phyloP scores from a whole-genome alignment of 2,113 vertebrate genomes.

The Equus przewalskii region DNA sequence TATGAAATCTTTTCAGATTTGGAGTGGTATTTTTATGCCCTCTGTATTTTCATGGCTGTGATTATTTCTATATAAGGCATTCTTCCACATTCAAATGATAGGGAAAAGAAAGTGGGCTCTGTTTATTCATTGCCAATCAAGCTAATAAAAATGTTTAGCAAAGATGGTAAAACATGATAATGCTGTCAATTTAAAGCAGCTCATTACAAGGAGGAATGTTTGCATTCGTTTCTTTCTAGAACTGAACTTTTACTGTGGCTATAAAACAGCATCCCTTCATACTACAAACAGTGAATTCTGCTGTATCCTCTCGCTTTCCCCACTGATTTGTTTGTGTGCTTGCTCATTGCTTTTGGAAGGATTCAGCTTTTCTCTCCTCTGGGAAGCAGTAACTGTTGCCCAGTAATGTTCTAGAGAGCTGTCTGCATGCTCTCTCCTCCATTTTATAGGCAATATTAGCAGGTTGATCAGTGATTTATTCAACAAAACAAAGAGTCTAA shows the following conservation, averaged over 20 bases:
- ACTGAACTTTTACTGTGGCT: slow-evolving; percentile 67
- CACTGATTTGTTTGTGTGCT: slow-evolving; percentile 67
- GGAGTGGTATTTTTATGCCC: background rate
- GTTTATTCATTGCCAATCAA: slow-evolving; percentile 73
- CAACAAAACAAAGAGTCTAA: slow-evolving; percentile 31
- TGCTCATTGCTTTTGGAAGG: slow-evolving; percentile 64
- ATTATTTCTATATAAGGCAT: slow-evolving; percentile 56
- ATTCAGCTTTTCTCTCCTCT: slow-evolving; percentile 57
- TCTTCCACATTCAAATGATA: slow-evolving; percentile 69
- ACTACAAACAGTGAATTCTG: slow-evolving; percentile 42
- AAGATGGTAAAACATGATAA: slow-evolving; percentile 75
- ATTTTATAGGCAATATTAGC: slow-evolving; percentile 36
- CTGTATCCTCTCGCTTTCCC: background rate
- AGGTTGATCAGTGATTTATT: slow-evolving; percentile 23
- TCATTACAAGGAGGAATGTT: slow-evolving; percentile 70
- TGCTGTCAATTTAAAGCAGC: slow-evolving; percentile 75
- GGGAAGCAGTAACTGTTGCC: slow-evolving; percentile 43
- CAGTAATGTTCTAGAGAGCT: slow-evolving; percentile 21
- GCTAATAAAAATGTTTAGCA: slow-evolving; percentile 73
- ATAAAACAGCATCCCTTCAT: slow-evolving; percentile 71
- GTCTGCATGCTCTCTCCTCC: background rate
- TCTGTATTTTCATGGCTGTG: background rate
- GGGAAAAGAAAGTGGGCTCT: slow-evolving; percentile 69
- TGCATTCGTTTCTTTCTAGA: slow-evolving; percentile 64
- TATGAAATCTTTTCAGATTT: background rate